phyloP scores from a whole-genome alignment of 1,140 invertebrate species.

The Macrostomum lignano region DNA sequence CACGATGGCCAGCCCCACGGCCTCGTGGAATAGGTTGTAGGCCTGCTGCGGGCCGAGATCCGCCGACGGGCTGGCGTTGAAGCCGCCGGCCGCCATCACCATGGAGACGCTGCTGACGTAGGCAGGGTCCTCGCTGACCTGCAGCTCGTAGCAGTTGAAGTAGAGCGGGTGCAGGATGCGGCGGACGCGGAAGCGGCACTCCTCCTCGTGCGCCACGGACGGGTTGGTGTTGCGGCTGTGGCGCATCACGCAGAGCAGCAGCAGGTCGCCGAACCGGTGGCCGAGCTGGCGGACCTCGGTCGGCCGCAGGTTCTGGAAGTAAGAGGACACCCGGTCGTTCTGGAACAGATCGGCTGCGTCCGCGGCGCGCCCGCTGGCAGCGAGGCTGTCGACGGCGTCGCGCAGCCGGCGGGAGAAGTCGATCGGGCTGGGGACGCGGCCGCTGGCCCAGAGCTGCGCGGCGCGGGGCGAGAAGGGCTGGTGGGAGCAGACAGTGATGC shows the following conservation, averaged over 20 bases:
- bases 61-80: neutral
- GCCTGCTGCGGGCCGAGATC: neutral
- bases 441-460: neutral
- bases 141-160: conserved; percentile 3
- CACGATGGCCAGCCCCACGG: neutral
- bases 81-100: too few species aligned
- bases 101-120: neutral
- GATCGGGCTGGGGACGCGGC: neutral
- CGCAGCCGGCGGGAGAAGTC: neutral
- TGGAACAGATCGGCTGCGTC: neutral
- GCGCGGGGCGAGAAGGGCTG: conserved; percentile 3
- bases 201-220: neutral
- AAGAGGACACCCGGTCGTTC: neutral
- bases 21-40: conserved; percentile 1
- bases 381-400: too few species aligned
- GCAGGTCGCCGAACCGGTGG: neutral
- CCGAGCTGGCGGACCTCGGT: neutral
- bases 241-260: neutral
- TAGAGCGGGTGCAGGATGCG: neutral
- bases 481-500: conserved; percentile 3
- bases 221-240: neutral
- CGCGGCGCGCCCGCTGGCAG: neutral
- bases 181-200: neutral
- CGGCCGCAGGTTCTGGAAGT: neutral
- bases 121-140: neutral